Evolutionary conservation across 2,888 invertebrate genomes (phyloP).

Genomic region (Nasonovia ribisnigri): DNA sequence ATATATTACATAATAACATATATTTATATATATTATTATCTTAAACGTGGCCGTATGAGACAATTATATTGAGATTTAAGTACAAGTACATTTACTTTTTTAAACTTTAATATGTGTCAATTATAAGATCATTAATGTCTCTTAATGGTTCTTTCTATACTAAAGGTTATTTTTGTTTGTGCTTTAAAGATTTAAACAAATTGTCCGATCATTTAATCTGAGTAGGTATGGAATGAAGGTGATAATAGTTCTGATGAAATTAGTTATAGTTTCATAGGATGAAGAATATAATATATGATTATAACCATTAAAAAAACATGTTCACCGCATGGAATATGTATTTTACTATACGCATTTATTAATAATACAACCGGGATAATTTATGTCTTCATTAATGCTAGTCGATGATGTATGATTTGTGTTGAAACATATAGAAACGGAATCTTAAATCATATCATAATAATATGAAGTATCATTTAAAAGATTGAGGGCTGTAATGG

Average conservation of each 20-base stretch:
- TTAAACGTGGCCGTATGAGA: background rate
- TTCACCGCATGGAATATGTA: background rate
- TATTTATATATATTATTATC: background rate
- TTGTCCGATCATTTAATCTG: background rate
- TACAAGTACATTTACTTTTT: background rate
- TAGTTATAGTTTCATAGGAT: background rate
- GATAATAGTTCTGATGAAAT: background rate
- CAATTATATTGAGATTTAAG: background rate
- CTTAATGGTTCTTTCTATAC: background rate
- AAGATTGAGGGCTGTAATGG: background rate
- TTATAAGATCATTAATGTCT: constrained; percentile 14
- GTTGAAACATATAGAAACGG: background rate
- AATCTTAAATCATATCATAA: background rate
- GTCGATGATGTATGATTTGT: background rate
- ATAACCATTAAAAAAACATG: background rate
- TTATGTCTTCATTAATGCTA: background rate
- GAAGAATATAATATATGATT: background rate
- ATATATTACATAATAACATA: background rate
- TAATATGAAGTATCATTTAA: background rate
- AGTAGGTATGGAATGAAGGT: background rate
- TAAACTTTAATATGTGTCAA: background rate
- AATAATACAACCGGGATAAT: background rate
- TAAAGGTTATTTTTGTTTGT: background rate
- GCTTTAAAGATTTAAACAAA: background rate
- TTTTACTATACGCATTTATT: background rate